Evolutionary conservation across 2,797 vertebrate species (phyloP).

Genomic region (Gouania willdenowi): DNA sequence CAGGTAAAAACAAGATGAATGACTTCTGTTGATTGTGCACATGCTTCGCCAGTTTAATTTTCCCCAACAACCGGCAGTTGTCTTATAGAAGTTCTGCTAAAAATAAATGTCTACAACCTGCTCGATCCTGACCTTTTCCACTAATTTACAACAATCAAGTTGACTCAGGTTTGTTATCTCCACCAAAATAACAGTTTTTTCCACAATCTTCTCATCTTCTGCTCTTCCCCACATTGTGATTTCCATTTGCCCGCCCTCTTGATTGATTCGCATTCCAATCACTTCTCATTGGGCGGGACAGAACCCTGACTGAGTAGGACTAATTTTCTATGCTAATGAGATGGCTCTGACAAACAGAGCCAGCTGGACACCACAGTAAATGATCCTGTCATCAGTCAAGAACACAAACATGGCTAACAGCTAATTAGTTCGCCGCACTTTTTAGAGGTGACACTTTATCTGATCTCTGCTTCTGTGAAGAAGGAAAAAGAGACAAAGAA

Average conservation of each 20-base stretch:
- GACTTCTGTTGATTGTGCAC: conserved; percentile 29
- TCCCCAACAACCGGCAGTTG: too few species aligned
- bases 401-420: conserved; percentile 90
- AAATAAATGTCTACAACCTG: conserved; percentile 5
- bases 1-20: conserved; percentile 31
- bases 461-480: conserved; percentile 83
- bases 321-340: conserved; percentile 97
- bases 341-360: conserved; percentile 91
- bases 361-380: conserved; percentile 98
- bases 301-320: conserved; percentile 94
- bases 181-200: conserved; percentile 20
- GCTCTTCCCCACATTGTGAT: conserved; percentile 23
- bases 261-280: conserved; percentile 95
- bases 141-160: conserved; percentile 20
- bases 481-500: conserved; percentile 56
- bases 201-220: conserved; percentile 9
- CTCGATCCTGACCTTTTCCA: conserved; percentile 12
- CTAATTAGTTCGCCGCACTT: conserved; percentile 95
- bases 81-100: not conserved
- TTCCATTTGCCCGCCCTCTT: conserved; percentile 79
- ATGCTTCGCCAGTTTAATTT: not conserved
- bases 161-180: not conserved
- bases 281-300: conserved; percentile 92
- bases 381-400: conserved; percentile 99
- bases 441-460: conserved; percentile 93